Percentiles rank a stretch among this genome's conserved stretches.
These are phyloP conservation scores for Sarcophaga bullata DNA, from an alignment of 1,140 invertebrate genomes.

Conservation along the genomic window DNA sequence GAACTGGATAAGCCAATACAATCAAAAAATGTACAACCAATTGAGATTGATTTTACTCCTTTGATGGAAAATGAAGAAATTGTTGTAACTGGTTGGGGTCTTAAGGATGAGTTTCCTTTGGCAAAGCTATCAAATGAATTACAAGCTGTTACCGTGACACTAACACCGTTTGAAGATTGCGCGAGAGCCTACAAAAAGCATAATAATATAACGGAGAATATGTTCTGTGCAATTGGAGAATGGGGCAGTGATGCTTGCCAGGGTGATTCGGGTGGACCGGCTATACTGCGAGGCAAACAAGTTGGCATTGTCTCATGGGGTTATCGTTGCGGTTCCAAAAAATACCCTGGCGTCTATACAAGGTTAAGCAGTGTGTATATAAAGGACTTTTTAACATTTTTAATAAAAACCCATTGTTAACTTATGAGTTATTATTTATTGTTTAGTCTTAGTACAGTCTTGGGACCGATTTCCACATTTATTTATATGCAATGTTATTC, in stretches of 20 bases:
- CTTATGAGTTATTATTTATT: not conserved
- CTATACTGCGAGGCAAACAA: conserved; percentile 67
- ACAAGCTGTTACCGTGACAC: conserved; percentile 51
- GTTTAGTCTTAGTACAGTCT: not conserved
- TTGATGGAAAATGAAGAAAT: conserved; percentile 47
- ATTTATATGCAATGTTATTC: too few species aligned
- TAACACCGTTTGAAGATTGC: conserved; percentile 40
- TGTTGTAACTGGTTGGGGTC: conserved; percentile 54
- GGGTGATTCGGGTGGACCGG: conserved; percentile 75
- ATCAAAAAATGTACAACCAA: conserved; percentile 44
- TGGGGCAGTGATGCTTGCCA: conserved; percentile 71
- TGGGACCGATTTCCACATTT: not conserved
- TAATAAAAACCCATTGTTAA: conserved; percentile 44
- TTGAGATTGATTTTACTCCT: conserved; percentile 46
- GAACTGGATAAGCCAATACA: conserved; percentile 45
- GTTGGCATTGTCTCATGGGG: conserved; percentile 80
- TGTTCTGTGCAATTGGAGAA: conserved; percentile 67
- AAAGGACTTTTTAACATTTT: conserved; percentile 44
- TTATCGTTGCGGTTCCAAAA: conserved; percentile 51
- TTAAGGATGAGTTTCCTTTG: conserved; percentile 31
- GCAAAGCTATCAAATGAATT: conserved; percentile 53
- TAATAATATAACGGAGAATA: conserved; percentile 59
- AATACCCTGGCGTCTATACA: conserved; percentile 57
- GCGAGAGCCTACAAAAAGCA: conserved; percentile 48
- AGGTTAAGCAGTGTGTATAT: conserved; percentile 47